Base-by-base conservation (phyloP, 2,113 vertebrate species). In the Cepphus grylle region DNA sequence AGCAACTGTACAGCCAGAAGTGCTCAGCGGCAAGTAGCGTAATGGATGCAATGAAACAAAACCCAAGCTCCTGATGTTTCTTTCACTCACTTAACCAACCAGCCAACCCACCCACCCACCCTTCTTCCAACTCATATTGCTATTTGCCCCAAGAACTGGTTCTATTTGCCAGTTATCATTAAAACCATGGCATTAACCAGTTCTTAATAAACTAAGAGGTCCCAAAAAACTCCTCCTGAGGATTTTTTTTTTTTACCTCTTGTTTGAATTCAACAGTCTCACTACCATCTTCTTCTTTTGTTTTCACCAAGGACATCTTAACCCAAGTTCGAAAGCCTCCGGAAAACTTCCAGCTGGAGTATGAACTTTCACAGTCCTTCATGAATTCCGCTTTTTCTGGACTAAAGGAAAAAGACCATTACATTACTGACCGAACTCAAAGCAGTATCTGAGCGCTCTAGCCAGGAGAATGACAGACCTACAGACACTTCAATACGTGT, bases 301-400 rank as follows among this genome's bases (percentile, higher is more conserved):
- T 99, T 97, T 98, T 98, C 94, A 99, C 99, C 84, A 99, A 96
- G 55, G 99, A 99, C 99, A 99, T 99, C 98, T 99, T 99, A 81
- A 99, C 99, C 99, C 99, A 99, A 38, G 99, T 99, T 58, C 99
- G 98, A 98, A 99, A 99, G 66, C 99, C 99, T 42, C 99, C 99
- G 0, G 99, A 99, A 97, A 99, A 99, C 72, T 99, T 99, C 99
- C 99, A 99, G 97, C 98, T 99, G 95, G 99, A 99, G 92, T 99
- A 99, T 67, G 99, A 99, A 20, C 98, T 99, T 98, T 99, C 99
- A 87, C 99, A 99, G 40, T 98, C 98, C 96, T 98, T 99, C 99
- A 99, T 99, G 94, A 99, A 99, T 67, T 96, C 91, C 1, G 98
- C 98, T 94, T 97, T 98, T 97, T 99, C 98, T 38, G 89, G 58